Base-by-base conservation (phyloP, 2,797 vertebrate species). In the Acomys russatus region DNA sequence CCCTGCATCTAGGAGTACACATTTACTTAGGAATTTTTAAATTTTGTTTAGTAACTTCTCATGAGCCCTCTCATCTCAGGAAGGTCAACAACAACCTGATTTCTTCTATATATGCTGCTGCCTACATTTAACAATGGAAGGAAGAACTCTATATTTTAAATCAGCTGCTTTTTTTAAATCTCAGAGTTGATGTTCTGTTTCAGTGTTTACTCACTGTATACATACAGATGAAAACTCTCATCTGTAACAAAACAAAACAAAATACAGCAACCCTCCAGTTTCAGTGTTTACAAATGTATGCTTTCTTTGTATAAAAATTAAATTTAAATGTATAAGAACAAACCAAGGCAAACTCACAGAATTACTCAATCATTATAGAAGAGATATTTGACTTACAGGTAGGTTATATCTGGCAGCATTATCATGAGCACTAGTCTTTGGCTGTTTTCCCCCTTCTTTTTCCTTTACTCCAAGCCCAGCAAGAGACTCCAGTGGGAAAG, bases 331-430 rank as follows among this genome's bases (percentile, higher is more conserved):
- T 44, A 44, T 44, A 44, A 44, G 44, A 44, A 44, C 98, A 98
- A 98, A 94, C 97, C 91, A 92, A 98, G 98, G 98, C 91, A 98
- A 98, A 98, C 97, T 97, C 98, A 98, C 98, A 96, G 96, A 95
- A 98, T 99, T 99, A 99, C 98, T 99, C 99, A 49, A 99, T 99
- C 98, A 99, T 99, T 95, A 99, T 99, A 97, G 99, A 99, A 96
- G 99, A 99, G 98, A 99, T 98, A 98, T 99, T 99, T 97, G 98
- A 97, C 97, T 99, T 98, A 3, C 98, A 98, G 98, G 98, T 59
- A 12, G 98, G 96, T 99, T 99, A 97, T 98, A 98, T 97, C 97
- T 97, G 97, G 98, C 97, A 97, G 97, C 98, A 98, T 99, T 99
- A 51, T 98, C 98, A 98, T 97, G 98, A 97, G 98, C 96, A 89